phyloP scores from a whole-genome alignment of 64 coral and sea anemone genomes.

The Pachyseris speciosa region DNA sequence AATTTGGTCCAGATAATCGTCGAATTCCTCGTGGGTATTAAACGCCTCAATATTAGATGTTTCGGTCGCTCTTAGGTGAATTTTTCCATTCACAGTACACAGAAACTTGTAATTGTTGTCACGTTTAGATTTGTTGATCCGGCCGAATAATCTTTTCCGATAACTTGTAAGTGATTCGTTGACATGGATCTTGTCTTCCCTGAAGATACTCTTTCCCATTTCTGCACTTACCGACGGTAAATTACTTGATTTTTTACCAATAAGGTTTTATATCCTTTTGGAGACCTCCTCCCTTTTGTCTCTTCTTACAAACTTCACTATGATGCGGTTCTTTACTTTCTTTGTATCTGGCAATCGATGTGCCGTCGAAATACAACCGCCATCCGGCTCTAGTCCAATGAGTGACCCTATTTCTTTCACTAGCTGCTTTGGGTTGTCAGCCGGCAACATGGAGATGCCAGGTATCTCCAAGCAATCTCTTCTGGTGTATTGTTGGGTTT shows the following conservation, averaged over 20 bases:
- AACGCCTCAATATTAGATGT: no score
- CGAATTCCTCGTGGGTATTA: no score
- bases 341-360: constrained; percentile 19
- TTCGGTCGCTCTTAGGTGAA: no score
- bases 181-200: neutral
- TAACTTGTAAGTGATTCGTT: neutral
- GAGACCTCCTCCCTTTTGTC: constrained; percentile 3
- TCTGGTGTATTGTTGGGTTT: neutral
- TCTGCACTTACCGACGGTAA: neutral
- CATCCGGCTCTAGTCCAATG: neutral
- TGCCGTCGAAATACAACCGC: constrained; percentile 3
- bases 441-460: neutral
- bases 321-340: constrained; percentile 16
- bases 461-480: constrained; percentile 4
- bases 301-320: constrained; percentile 18
- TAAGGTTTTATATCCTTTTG: neutral
- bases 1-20: no score
- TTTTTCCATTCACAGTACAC: neutral
- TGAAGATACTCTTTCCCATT: neutral
- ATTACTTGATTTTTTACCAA: neutral
- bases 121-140: neutral
- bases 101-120: neutral
- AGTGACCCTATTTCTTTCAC: neutral
- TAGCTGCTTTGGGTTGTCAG: neutral
- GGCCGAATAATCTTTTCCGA: no score